A percentile compares a stretch with the other conserved stretches of the same genome.
Evolutionary conservation across 2,113 vertebrate genomes (phyloP).

Genomic region (Poeciliopsis occidentalis): DNA sequence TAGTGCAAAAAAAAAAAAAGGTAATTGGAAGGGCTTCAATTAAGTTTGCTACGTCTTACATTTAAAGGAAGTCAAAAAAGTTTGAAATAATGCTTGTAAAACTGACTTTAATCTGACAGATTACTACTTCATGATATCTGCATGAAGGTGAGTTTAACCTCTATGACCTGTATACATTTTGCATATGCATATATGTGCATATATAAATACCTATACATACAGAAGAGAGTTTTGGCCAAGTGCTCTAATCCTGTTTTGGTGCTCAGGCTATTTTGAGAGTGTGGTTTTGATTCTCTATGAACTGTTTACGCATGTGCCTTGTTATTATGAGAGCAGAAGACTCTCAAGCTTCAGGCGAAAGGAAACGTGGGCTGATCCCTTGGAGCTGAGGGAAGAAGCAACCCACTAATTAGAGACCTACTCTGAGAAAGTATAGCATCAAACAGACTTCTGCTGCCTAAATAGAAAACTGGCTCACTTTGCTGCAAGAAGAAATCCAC

Average conservation of each 20-base stretch:
- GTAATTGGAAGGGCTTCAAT: not conserved
- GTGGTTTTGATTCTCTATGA: conserved; percentile 71
- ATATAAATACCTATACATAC: not conserved
- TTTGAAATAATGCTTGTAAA: conserved; percentile 16
- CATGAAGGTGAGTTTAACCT: not conserved
- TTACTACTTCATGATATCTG: not conserved
- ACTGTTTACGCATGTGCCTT: conserved; percentile 69
- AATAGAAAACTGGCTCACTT: conserved; percentile 57
- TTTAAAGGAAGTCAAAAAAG: not conserved
- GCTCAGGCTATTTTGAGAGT: conserved; percentile 63
- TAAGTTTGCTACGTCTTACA: not conserved
- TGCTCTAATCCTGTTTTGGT: conserved; percentile 55
- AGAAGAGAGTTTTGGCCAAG: not conserved
- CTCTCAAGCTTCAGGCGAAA: conserved; percentile 63
- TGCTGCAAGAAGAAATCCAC: conserved; percentile 37
- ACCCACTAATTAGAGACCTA: conserved; percentile 78
- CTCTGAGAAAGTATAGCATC: conserved; percentile 72
- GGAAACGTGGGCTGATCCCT: conserved; percentile 64
- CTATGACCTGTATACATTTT: not conserved
- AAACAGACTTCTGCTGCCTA: conserved; percentile 60
- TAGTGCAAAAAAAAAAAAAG: not conserved
- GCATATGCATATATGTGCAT: not conserved
- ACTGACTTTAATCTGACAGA: conserved; percentile 4
- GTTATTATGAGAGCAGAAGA: conserved; percentile 77
- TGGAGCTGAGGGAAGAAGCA: conserved; percentile 61